Evolutionary conservation across 2,888 invertebrate genomes (phyloP).

Genomic region (Corbicula japonica): DNA sequence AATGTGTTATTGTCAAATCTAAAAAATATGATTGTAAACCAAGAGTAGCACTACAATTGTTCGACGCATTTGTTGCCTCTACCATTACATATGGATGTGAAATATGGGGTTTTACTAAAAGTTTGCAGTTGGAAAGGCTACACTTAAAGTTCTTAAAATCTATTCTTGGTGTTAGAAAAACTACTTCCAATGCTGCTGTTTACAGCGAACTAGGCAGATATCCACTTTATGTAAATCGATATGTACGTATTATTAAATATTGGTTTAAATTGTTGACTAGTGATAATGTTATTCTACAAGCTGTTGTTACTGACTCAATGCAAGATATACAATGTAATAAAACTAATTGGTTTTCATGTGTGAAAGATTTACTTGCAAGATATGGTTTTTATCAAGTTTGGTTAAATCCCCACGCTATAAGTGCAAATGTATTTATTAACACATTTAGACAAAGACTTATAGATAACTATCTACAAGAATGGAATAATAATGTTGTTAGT

Average conservation of each 20-base stretch:
- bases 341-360: neutral
- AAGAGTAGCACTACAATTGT: neutral
- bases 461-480: no score
- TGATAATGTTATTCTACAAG: neutral
- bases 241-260: neutral
- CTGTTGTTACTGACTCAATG: neutral
- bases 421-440: no score
- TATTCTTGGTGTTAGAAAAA: neutral
- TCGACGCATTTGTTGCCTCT: neutral
- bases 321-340: neutral
- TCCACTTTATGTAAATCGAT: slow-evolving; percentile 13
- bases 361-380: neutral
- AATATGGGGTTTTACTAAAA: slow-evolving; percentile 3
- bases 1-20: neutral
- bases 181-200: neutral
- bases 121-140: neutral
- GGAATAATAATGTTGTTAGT: no score
- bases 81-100: neutral
- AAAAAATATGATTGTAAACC: neutral
- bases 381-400: neutral
- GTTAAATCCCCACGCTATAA: no score
- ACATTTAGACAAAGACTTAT: no score
- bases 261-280: slow-evolving; percentile 2
- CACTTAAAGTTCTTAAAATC: slow-evolving; percentile 4
- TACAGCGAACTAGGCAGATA: slow-evolving; percentile 5